Base-by-base conservation (phyloP, 2,888 invertebrate genomes). In the Lottia gigantea region DNA sequence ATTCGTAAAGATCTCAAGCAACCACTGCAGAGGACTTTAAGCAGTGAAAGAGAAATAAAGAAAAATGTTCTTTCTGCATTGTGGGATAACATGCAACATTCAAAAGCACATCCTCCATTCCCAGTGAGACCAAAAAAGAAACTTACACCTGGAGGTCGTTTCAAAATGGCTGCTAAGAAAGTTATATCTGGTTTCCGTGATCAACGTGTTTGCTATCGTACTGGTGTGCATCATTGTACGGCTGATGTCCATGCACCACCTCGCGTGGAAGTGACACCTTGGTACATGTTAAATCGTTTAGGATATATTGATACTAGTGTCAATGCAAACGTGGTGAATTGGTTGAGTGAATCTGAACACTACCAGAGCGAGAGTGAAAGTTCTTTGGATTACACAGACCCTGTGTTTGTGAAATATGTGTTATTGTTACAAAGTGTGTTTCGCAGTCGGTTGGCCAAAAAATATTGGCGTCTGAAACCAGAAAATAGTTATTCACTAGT, bases 401-500 rank as follows among this genome's bases (percentile, higher is more conserved):
- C 55, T 55, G 55, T 23, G 19, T 23, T 55, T 55, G 55, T 55
- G 55, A 55, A 55, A 55, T 55, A 55, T 55, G 55, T 55, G 4
- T 23, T 55, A 23, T 55, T 55, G 55, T 55, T 55, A 23, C 55
- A 55, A 55, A 55, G 55, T 55, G 55, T 55, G 19, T 55, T 55
- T 55, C 55, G 55, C 14, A 55, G 55, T 23, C 55, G 55, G 19
- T 23, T 55, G 11, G 55, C 23, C 23, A 55, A 55, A 55, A 55
- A 55, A 55, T 23, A 55, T 23, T 55, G 55, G 55, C 19, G 55
- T 3, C 19, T 23, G 11, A 55, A 55, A 23, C 55, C 55, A 12
- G 12, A 55, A 23, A 55, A 55, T 23, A 55, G 55, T 55, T 55
- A 23, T 19, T 55, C 55, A 0, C 15, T 55, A 55, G 55, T 55